These are phyloP conservation scores for Clostera curtula DNA, from an alignment of 2,888 invertebrate genomes.

Conservation along the genomic window DNA sequence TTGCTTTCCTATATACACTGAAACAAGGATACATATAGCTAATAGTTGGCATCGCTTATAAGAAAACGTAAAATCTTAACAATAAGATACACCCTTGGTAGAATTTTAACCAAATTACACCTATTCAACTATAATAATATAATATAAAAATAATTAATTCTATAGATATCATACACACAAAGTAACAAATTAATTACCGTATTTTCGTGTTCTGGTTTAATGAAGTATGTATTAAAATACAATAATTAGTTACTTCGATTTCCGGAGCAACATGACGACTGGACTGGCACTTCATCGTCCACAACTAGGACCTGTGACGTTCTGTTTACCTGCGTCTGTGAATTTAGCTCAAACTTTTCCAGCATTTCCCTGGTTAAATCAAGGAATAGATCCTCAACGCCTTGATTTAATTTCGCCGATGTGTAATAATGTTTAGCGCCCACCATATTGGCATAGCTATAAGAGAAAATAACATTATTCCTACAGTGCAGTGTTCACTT, in stretches of 20 bases:
- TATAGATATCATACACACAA: too few relatives aligned
- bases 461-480: conserved; percentile 22
- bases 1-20: too few relatives aligned
- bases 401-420: conserved; percentile 93
- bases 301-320: conserved; percentile 55
- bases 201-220: too few relatives aligned
- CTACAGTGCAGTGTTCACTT: too few relatives aligned
- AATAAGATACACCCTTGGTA: too few relatives aligned
- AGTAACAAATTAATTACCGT: too few relatives aligned
- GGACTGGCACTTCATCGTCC: conserved; percentile 52
- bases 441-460: conserved; percentile 90
- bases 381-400: conserved; percentile 93
- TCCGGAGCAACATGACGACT: conserved; percentile 52
- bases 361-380: conserved; percentile 88
- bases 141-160: too few relatives aligned
- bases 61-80: too few relatives aligned
- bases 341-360: conserved; percentile 40
- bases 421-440: conserved; percentile 95
- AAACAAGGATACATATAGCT: too few relatives aligned
- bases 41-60: too few relatives aligned
- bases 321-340: conserved; percentile 35
- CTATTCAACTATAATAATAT: too few relatives aligned
- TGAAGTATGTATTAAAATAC: conserved; percentile 2
- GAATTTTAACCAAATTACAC: too few relatives aligned
- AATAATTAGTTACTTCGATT: conserved; percentile 32